Evolutionary conservation across 2,113 vertebrate species (phyloP), one percentile per base, ranked within the genome.

Genomic region (Eleginops maclovinus): DNA sequence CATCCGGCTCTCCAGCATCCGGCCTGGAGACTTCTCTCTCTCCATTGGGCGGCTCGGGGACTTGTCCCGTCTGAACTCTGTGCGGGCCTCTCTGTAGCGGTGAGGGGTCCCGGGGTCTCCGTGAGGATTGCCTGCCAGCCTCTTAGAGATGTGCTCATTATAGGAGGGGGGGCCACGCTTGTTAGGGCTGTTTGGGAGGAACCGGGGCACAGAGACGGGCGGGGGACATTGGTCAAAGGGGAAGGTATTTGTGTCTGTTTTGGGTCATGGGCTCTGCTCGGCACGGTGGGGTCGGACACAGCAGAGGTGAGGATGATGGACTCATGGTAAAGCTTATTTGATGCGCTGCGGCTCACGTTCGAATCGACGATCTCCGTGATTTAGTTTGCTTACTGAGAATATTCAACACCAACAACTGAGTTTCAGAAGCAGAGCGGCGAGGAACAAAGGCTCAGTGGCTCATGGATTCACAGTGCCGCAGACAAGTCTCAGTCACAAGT

Each of bases 111-210:
- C 97, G 51, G 97, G 95, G 19, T 96, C 96, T 65, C 97, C 96
- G 0, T 96, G 95, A 0, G 97, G 97, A 83, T 97, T 97, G 43
- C 96, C 94, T 0, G 98, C 98, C 87, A 99, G 95, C 0, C 97
- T 94, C 93, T 99, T 99, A 81, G 98, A 98, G 91, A 99, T 99
- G 95, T 99, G 98, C 96, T 99, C 98, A 13, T 97, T 99, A 93
- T 99, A 99, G 0, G 98, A 96, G 6, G 98, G 98, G 1, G 98
- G 98, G 11, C 98, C 98, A 9, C 98, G 96, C 90, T 99, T 99
- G 93, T 99, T 99, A 1, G 98, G 98, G 89, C 98, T 99, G 84
- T 92, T 75, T 77, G 63, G 72, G 46, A 81, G 65, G 76, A 83
- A 72, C 61, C 71, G 40, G 46, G 59, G 67, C 6, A 63, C n/a